Evolutionary conservation across 2,797 vertebrate genomes (phyloP), one percentile per base, ranked within the genome.

Genomic region (Holocentrus rufus): DNA sequence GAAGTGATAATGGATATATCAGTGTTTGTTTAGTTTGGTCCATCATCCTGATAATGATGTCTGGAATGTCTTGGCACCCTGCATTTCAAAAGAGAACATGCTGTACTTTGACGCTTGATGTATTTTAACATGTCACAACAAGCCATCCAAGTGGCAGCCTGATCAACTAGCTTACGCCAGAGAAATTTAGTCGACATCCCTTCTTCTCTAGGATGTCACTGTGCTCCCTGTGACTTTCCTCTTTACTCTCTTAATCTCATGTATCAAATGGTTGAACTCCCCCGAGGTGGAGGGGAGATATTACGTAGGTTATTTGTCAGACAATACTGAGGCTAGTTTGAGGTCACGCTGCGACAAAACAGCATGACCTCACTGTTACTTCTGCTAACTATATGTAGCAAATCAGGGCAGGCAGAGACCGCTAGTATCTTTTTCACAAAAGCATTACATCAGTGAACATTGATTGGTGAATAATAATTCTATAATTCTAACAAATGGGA

Each of bases 301-400:
- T 64, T 59, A 59, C 69, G 69, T 34, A 60, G 79, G 58, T 68
- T 68, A 53, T 82, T 68, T 50, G 60, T 79, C 64, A 77, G 85
- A 81, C 76, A 84, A 74, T 23, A 44, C 62, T 5, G 42, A 83
- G 79, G 80, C 71, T 66, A 79, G 62, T 57, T 60, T 60, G 65
- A 85, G 83, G 83, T 81, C 74, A 70, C 0, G 10, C 22, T 15
- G 61, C 69, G 73, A 82, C 65, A 64, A 85, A 83, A 80, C 74
- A 14, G 59, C 46, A 52, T 39, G 44, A 69, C 74, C 65, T 73
- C 50, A 39, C 49, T 8, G 61, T 80, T 63, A 65, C 72, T 3
- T 74, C 73, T 69, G 56, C 30, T 8, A 62, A 58, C 73, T 67
- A 76, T 63, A 85, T 27, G 25, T 27, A 53, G 79, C 71, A 15